Percentiles rank a stretch among this genome's conserved stretches.
These are phyloP conservation scores for Apolygus lucorum DNA, from an alignment of 1,140 invertebrate genomes.

Conservation along the genomic window DNA sequence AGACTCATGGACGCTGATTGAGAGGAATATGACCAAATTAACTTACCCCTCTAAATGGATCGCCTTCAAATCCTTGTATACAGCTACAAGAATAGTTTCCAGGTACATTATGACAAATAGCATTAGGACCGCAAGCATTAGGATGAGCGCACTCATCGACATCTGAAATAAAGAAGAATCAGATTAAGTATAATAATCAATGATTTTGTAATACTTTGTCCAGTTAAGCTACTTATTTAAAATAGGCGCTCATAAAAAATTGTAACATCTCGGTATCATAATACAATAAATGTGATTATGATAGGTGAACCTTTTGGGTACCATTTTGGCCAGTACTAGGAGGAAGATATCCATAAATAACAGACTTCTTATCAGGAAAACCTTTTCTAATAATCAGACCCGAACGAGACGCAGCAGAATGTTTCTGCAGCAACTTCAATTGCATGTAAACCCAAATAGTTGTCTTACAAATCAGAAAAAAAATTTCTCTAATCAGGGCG, in stretches of 20 bases:
- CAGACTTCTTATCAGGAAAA: too few relatives aligned
- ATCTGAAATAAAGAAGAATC: constrained; percentile 46
- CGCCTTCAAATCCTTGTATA: constrained; percentile 70
- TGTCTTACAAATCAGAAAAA: background rate
- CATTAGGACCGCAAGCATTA: constrained; percentile 66
- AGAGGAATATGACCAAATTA: background rate
- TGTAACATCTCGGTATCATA: too few relatives aligned
- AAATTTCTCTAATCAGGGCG: too few relatives aligned
- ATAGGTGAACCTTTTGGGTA: too few relatives aligned
- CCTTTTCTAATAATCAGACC: too few relatives aligned
- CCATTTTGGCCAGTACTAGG: too few relatives aligned
- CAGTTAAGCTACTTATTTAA: too few relatives aligned
- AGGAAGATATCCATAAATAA: too few relatives aligned
- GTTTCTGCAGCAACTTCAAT: background rate
- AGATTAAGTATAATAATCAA: constrained; percentile 11
- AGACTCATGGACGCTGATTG: background rate
- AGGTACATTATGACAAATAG: constrained; percentile 69
- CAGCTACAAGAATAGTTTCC: constrained; percentile 85
- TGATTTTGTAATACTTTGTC: too few relatives aligned
- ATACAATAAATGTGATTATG: too few relatives aligned
- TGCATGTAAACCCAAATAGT: background rate
- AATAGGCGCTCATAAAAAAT: too few relatives aligned
- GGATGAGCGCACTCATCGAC: constrained; percentile 75
- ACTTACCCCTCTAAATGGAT: constrained; percentile 70
- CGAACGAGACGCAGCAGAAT: background rate